Conservation (phyloP, 92 coral and sea anemone species). For the Porites divaricata region DNA sequence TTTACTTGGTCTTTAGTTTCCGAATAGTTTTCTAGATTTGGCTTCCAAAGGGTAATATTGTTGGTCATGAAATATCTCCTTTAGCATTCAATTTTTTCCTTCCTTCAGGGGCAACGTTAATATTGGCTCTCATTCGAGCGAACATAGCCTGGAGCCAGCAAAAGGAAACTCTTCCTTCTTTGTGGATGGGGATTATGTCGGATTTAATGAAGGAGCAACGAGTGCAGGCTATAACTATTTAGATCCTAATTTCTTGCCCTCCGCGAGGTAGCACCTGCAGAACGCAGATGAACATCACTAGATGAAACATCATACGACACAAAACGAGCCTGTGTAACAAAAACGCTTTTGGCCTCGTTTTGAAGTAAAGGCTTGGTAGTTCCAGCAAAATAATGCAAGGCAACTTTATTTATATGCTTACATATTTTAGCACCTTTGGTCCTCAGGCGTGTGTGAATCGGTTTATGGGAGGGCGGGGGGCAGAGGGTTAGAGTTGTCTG, state of each 20-base stretch:
- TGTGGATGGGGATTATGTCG: conserved; percentile 94
- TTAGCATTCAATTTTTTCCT: not conserved
- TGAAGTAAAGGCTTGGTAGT: not conserved
- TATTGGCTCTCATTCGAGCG: conserved; percentile 61
- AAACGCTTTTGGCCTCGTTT: not conserved
- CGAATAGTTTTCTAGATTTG: too few species aligned
- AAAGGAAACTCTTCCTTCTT: conserved; percentile 62
- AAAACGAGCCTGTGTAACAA: not conserved
- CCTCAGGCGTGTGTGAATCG: too few species aligned
- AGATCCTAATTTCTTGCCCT: conserved; percentile 97
- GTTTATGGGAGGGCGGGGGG: too few species aligned
- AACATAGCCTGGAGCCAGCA: conserved; percentile 77
- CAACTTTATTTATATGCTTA: too few species aligned
- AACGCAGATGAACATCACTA: not conserved
- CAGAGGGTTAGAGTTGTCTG: too few species aligned
- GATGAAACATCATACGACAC: too few species aligned
- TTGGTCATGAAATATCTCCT: too few species aligned
- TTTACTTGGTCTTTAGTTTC: too few species aligned
- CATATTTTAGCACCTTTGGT: too few species aligned
- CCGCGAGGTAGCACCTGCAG: conserved; percentile 73
- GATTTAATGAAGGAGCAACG: conserved; percentile 72
- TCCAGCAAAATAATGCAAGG: too few species aligned
- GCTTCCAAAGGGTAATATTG: too few species aligned
- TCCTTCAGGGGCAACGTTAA: conserved; percentile 61
- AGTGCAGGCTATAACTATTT: conserved; percentile 88